Percentiles rank a stretch among this genome's conserved stretches.
Evolutionary conservation across 2,888 invertebrate genomes (phyloP).

Genomic region (Tholera decimalis): DNA sequence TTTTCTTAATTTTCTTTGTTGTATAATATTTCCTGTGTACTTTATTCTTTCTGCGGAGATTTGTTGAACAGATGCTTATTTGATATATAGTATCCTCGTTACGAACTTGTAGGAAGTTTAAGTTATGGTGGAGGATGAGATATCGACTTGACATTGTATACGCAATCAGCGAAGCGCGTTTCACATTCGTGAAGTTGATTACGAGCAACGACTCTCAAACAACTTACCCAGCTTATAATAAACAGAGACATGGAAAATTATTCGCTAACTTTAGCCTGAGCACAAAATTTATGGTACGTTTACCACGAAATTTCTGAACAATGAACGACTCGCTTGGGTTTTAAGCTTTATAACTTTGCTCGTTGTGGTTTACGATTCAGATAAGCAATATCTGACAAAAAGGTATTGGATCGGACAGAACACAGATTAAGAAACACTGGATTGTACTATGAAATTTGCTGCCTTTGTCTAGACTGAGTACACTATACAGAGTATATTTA

Average conservation of each 20-base stretch:
- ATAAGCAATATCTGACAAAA: conserved; percentile 73
- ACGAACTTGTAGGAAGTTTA: background rate
- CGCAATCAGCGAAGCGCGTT: conserved; percentile 77
- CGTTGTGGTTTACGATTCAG: conserved; percentile 76
- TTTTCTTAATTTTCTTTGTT: conserved; percentile 62
- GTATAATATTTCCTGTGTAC: conserved; percentile 34
- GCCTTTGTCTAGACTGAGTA: background rate
- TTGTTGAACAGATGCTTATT: conserved; percentile 18
- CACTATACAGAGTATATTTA: conserved; percentile 10
- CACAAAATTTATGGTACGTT: conserved; percentile 89
- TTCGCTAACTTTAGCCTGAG: conserved; percentile 88
- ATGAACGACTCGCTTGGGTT: conserved; percentile 88
- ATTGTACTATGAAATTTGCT: conserved; percentile 21
- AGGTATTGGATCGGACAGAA: conserved; percentile 57
- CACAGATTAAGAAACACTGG: conserved; percentile 38
- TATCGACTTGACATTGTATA: conserved; percentile 42
- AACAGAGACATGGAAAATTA: conserved; percentile 90
- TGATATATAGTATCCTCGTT: conserved; percentile 9
- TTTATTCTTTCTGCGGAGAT: conserved; percentile 18
- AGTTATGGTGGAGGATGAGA: conserved; percentile 19
- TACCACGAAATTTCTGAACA: conserved; percentile 88
- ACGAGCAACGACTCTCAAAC: conserved; percentile 81
- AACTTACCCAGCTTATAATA: conserved; percentile 88
- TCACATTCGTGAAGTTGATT: conserved; percentile 84
- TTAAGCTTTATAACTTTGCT: conserved; percentile 83